Conservation (phyloP, 2,797 vertebrate genomes). For the Synaphobranchus kaupii region DNA sequence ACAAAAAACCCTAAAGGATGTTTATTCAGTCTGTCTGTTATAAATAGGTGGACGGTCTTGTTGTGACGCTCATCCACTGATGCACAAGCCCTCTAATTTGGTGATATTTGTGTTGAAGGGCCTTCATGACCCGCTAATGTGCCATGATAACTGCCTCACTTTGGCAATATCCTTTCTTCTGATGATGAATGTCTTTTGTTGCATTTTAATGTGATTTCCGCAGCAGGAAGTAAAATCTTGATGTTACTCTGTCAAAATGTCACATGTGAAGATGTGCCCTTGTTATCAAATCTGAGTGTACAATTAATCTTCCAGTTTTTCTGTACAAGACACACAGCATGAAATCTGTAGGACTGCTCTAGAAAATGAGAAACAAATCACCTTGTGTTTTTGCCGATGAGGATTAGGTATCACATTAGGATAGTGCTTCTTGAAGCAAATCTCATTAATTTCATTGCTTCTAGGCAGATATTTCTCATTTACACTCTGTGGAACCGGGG, state of each 20-base stretch:
- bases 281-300: neutral
- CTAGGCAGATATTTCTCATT: conserved; percentile 26
- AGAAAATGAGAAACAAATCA: conserved; percentile 10
- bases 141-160: conserved; percentile 8
- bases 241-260: neutral
- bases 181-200: conserved; percentile 21
- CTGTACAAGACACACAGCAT: neutral
- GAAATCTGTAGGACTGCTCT: neutral
- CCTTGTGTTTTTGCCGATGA: conserved; percentile 27
- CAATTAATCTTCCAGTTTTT: neutral
- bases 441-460: conserved; percentile 29
- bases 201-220: conserved; percentile 25
- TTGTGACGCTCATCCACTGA: conserved; percentile 5
- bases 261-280: neutral
- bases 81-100: neutral
- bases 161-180: conserved; percentile 23
- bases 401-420: conserved; percentile 31
- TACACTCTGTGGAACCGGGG: conserved; percentile 12
- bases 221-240: conserved; percentile 5
- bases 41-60: conserved; percentile 5
- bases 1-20: neutral
- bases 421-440: conserved; percentile 16
- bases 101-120: neutral
- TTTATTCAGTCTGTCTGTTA: neutral
- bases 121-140: conserved; percentile 5